A percentile compares a stretch with the other conserved stretches of the same genome.
Conservation (phyloP, 1,140 invertebrate species). For the Cydia strobilella region DNA sequence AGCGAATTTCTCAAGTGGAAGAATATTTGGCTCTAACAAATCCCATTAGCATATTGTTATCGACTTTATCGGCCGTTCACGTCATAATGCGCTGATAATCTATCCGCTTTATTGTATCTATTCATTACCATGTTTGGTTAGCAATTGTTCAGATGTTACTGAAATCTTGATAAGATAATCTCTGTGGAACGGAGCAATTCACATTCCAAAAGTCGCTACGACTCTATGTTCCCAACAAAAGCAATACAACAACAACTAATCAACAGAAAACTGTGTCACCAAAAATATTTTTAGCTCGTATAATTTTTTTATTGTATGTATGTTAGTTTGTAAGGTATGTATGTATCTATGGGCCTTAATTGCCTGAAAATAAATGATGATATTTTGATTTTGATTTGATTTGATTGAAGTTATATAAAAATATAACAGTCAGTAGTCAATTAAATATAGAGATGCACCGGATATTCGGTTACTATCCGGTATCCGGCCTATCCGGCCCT, state of each 20-base stretch:
- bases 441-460: too few species aligned
- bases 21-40: constrained; percentile 18
- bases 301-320: too few species aligned
- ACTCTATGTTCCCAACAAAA: neutral
- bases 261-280: too few species aligned
- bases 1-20: neutral
- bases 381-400: too few species aligned
- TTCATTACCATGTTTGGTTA: constrained; percentile 30
- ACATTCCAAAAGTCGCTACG: neutral
- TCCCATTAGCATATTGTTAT: constrained; percentile 31
- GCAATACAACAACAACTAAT: neutral
- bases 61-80: constrained; percentile 12
- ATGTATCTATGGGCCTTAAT: too few species aligned
- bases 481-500: too few species aligned
- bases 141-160: constrained; percentile 2
- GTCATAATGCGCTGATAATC: constrained; percentile 30
- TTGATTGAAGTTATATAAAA: too few species aligned
- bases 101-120: constrained; percentile 23
- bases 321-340: too few species aligned
- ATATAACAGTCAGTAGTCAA: too few species aligned
- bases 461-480: too few species aligned
- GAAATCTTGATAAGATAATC: constrained; percentile 6
- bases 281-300: too few species aligned
- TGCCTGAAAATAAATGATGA: too few species aligned
- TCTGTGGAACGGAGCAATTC: neutral